Percentiles rank a stretch among this genome's conserved stretches.
phyloP scores from a whole-genome alignment of 2,888 invertebrate genomes.

The Hydrotaea cyrtoneurina region DNA sequence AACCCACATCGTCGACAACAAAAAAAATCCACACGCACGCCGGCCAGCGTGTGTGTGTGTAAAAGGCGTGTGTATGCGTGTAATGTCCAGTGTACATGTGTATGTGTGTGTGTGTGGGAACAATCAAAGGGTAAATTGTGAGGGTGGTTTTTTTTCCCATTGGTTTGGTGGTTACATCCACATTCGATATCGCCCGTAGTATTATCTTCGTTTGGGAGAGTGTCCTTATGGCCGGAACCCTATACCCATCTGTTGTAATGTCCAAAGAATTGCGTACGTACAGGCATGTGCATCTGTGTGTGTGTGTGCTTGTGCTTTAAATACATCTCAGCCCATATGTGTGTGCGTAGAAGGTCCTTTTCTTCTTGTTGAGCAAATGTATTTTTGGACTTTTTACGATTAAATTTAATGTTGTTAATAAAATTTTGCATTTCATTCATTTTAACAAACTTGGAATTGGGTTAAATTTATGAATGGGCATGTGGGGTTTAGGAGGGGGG shows the following conservation, averaged over 20 bases:
- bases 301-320: too few relatives aligned
- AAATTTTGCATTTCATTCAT: constrained; percentile 29
- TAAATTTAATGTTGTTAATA: constrained; percentile 40
- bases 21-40: not conserved
- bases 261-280: constrained; percentile 2
- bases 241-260: constrained; percentile 58
- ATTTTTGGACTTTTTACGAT: constrained; percentile 32
- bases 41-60: not conserved
- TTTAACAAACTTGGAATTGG: constrained; percentile 6
- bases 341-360: not conserved
- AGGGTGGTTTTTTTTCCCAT: constrained; percentile 51
- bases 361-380: constrained; percentile 9
- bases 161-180: constrained; percentile 3
- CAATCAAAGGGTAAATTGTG: constrained; percentile 66
- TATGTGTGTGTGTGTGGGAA: constrained; percentile 39
- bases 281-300: not conserved
- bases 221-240: constrained; percentile 26
- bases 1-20: constrained; percentile 43
- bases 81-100: too few relatives aligned
- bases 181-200: not conserved
- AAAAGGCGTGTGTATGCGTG: constrained; percentile 17
- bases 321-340: too few relatives aligned
- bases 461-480: constrained; percentile 1
- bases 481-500: not conserved
- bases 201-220: not conserved